Evolutionary conservation across 2,797 vertebrate genomes (phyloP).

Genomic region (Ctenopoma kingsleyae): DNA sequence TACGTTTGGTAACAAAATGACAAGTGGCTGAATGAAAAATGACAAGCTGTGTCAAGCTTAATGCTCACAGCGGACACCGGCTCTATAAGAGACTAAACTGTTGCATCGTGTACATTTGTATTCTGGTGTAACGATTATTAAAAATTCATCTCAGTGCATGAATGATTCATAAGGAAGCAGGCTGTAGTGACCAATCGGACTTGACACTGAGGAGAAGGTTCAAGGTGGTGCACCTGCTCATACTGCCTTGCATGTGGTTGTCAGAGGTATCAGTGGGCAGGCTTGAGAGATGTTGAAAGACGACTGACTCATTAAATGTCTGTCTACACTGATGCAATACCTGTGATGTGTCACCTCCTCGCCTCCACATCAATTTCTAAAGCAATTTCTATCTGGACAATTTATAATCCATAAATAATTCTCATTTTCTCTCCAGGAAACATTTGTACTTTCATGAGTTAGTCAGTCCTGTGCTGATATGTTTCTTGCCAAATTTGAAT

Average conservation of each 20-base stretch:
- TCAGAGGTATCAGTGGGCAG: constrained; percentile 28
- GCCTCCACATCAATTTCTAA: constrained; percentile 8
- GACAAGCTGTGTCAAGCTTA: neutral
- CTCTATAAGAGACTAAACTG: neutral
- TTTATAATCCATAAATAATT: too few relatives aligned
- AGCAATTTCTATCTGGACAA: constrained; percentile 1
- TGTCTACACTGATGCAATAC: constrained; percentile 16
- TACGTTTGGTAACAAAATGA: constrained; percentile 27
- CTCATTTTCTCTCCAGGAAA: too few relatives aligned
- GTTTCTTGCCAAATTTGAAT: too few relatives aligned
- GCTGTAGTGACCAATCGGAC: neutral
- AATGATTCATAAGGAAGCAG: neutral
- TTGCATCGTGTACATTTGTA: neutral
- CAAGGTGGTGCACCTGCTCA: constrained; percentile 8
- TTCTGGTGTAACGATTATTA: neutral
- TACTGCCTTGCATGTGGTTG: constrained; percentile 15
- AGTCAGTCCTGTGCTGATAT: too few relatives aligned
- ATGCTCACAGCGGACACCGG: neutral
- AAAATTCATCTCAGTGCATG: neutral
- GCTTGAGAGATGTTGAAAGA: constrained; percentile 38
- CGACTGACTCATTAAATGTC: constrained; percentile 46
- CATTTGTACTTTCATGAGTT: too few relatives aligned
- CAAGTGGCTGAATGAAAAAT: constrained; percentile 27
- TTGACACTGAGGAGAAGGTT: constrained; percentile 17
- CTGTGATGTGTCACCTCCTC: constrained; percentile 7